Evolutionary conservation across 2,113 vertebrate genomes (phyloP).

Genomic region (Scopus umbretta): DNA sequence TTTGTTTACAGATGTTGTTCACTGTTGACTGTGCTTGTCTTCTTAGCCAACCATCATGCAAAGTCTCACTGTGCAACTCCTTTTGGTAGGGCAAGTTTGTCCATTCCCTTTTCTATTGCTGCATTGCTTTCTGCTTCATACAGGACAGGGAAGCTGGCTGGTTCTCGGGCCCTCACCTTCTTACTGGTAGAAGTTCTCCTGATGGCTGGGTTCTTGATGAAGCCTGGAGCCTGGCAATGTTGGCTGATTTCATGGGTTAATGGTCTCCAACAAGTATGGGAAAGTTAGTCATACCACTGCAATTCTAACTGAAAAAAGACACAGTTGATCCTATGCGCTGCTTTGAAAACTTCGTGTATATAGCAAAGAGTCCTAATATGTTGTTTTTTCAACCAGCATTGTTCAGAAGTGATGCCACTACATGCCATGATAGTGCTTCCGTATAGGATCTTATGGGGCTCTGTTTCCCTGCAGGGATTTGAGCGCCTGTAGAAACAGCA

Average conservation of each 20-base stretch:
- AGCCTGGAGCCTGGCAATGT: neutral
- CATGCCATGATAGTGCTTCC: neutral
- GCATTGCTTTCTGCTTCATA: neutral
- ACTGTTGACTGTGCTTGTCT: conserved; percentile 21
- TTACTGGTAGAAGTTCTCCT: neutral
- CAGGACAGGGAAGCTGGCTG: neutral
- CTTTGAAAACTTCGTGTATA: neutral
- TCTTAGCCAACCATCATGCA: neutral
- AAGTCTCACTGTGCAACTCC: neutral
- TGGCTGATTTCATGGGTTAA: neutral
- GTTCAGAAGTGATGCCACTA: neutral
- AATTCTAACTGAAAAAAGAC: neutral
- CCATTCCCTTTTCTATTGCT: neutral
- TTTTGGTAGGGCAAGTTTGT: neutral
- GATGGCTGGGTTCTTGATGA: neutral
- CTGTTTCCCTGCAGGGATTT: neutral
- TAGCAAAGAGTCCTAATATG: neutral
- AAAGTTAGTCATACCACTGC: neutral
- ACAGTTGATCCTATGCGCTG: neutral
- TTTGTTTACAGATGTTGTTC: conserved; percentile 60
- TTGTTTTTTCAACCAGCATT: neutral
- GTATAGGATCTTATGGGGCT: neutral
- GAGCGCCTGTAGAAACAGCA: neutral
- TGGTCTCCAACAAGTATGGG: neutral
- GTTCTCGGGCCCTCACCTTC: neutral